Base-by-base conservation (phyloP, 2,888 invertebrate genomes). In the Patella caerulea region DNA sequence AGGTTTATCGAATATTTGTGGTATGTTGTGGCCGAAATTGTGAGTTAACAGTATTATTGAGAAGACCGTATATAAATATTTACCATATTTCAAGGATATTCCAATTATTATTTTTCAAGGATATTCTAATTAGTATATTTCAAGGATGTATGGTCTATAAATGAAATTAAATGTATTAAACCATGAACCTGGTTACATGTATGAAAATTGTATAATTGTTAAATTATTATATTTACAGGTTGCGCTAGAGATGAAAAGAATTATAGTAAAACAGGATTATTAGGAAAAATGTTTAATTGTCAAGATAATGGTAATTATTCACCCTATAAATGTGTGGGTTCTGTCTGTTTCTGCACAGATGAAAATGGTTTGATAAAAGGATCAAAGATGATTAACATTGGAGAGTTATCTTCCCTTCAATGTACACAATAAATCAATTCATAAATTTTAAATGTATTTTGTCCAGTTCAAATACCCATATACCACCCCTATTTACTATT, bases 301-400 rank as follows among this genome's bases (percentile, higher is more conserved):
- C 70, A 80, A 34, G 72, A 73, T 19, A 82, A 85, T 74, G 86
- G 86, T 2, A 84, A 85, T 80, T 86, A 85, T 76, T 81, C 83
- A 73, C 76, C 78, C 52, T 82, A 84, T 69, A 83, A 84, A 76
- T 86, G 86, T 73, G 55, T 79, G 14, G 86, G 86, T 17, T 84
- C 84, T 12, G 81, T 82, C 34, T 86, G 86, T 73, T 84, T 80
- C 78, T 86, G 86, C 76, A 81, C 83, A 12, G 85, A 86, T 65
- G 82, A 78, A 54, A 74, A 71, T 15, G 86, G 86, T 14, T 75
- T 76, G 71, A 81, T 77, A 73, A 45, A 83, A 0, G 81, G 80
- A 14, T 77, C 77, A 52, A 75, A 80, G 29, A 78, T 80, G 3
- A 81, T 82, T n/a, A 70, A 59, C 74, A 82, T 83, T 54, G 82